Percentiles rank a stretch among this genome's conserved stretches.
Conservation (phyloP, 2,888 invertebrate species). For the Eupeodes luniger region DNA sequence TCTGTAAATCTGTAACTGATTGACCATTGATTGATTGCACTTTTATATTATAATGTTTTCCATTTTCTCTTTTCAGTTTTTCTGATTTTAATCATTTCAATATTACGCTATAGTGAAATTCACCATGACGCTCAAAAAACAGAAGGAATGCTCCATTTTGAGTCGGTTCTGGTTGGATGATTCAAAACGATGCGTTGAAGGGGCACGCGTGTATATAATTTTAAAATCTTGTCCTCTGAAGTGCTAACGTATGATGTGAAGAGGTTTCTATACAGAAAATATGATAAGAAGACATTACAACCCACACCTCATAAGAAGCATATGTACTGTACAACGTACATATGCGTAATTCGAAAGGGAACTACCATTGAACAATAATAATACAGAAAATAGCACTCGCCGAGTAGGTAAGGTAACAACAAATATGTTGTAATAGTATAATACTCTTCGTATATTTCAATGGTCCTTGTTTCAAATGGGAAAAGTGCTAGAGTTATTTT, state of each 20-base stretch:
- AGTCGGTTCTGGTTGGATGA: slow-evolving; percentile 6
- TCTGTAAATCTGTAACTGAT: too few species aligned
- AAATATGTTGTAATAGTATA: not conserved
- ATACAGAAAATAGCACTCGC: slow-evolving; percentile 48
- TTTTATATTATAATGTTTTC: too few species aligned
- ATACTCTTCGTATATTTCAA: slow-evolving; percentile 29
- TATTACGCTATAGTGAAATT: not conserved
- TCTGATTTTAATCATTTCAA: too few species aligned
- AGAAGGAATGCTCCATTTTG: not conserved
- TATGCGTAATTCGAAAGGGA: slow-evolving; percentile 68
- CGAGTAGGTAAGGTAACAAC: not conserved
- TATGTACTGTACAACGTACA: slow-evolving; percentile 18
- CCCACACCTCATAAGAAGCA: slow-evolving; percentile 11
- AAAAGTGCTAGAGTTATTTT: slow-evolving; percentile 43
- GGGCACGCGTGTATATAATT: slow-evolving; percentile 68
- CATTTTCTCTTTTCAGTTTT: too few species aligned
- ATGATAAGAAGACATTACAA: slow-evolving; percentile 65
- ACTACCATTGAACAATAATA: slow-evolving; percentile 24
- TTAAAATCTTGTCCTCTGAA: slow-evolving; percentile 72
- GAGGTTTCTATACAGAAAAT: slow-evolving; percentile 62
- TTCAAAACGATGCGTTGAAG: slow-evolving; percentile 43
- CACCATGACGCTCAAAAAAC: not conserved
- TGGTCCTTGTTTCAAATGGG: slow-evolving; percentile 31
- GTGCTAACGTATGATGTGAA: slow-evolving; percentile 72
- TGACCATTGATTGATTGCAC: too few species aligned